These are phyloP conservation scores for Premnoplex brunnescens DNA, from an alignment of 2,797 vertebrate species.

Conservation along the genomic window DNA sequence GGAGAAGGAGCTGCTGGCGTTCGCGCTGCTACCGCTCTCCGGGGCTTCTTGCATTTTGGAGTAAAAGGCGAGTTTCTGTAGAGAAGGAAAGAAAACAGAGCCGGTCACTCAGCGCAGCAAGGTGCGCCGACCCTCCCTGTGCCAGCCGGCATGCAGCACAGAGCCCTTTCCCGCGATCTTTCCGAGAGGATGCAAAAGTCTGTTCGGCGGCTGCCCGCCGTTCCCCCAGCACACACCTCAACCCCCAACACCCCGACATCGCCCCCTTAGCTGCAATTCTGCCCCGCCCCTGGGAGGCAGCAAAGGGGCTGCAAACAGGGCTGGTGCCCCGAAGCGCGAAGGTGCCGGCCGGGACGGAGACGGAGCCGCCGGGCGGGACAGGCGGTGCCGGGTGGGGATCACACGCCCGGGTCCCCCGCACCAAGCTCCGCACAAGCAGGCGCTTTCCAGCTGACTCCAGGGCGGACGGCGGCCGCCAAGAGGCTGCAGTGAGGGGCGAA, in stretches of 20 bases:
- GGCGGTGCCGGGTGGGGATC: not conserved
- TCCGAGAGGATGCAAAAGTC: not conserved
- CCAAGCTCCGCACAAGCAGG: not conserved
- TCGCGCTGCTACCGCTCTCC: conserved; percentile 77
- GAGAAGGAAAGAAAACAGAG: not conserved
- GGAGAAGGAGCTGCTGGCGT: conserved; percentile 78
- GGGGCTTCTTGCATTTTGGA: conserved; percentile 97
- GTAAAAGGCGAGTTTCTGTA: conserved; percentile 93
- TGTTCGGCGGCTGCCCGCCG: not conserved
- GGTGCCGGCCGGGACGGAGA: too few species aligned
- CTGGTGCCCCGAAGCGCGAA: not conserved
- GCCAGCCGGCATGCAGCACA: not conserved
- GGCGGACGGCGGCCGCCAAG: rapidly evolving
- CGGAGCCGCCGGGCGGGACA: not conserved
- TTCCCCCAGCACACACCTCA: rapidly evolving
- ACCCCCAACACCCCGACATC: not conserved
- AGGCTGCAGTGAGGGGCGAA: not conserved
- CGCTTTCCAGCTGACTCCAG: not conserved
- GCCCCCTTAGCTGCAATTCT: not conserved
- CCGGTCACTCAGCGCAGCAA: not conserved
- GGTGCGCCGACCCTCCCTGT: not conserved
- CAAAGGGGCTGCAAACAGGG: not conserved
- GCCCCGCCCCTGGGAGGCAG: not conserved
- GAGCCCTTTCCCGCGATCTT: not conserved
- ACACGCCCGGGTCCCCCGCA: rapidly evolving